These are phyloP conservation scores for Lanistes nyassanus DNA, from an alignment of 1,140 invertebrate species.

Conservation along the genomic window DNA sequence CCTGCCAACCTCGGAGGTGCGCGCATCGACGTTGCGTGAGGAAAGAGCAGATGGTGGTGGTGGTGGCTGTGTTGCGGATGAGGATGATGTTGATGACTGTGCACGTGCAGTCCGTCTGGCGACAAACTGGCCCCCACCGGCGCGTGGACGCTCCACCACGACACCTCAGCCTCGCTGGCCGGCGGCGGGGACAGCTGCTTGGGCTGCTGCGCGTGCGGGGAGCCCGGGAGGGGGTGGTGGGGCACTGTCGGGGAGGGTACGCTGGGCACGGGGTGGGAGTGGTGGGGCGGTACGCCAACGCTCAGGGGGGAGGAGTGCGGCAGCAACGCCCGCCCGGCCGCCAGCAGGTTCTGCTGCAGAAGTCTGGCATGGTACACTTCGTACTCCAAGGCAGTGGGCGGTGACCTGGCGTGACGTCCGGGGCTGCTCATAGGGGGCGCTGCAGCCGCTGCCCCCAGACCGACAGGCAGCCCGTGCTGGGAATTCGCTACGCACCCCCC, in stretches of 20 bases:
- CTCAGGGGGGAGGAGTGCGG: neutral
- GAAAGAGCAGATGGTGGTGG: slow-evolving; percentile 7
- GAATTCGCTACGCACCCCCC: slow-evolving; percentile 26
- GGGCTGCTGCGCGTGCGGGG: slow-evolving; percentile 15
- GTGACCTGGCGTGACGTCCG: slow-evolving; percentile 13
- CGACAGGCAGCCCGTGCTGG: slow-evolving; percentile 21
- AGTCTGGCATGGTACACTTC: slow-evolving; percentile 48
- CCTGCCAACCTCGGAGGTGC: neutral
- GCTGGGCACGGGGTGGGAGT: neutral
- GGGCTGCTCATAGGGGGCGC: slow-evolving; percentile 7
- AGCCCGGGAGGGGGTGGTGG: slow-evolving; percentile 6
- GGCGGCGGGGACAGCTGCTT: slow-evolving; percentile 52
- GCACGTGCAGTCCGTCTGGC: neutral
- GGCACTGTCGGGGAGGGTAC: slow-evolving; percentile 18
- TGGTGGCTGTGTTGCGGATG: neutral
- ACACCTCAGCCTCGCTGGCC: slow-evolving; percentile 47
- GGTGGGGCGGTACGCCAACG: neutral
- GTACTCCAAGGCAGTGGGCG: slow-evolving; percentile 40
- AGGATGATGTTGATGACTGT: neutral
- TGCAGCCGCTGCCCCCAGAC: neutral
- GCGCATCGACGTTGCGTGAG: neutral
- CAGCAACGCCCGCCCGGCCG: slow-evolving; percentile 28
- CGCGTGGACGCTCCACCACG: slow-evolving; percentile 53
- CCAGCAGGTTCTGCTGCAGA: slow-evolving; percentile 49
- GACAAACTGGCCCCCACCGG: slow-evolving; percentile 20